A percentile compares a stretch with the other conserved stretches of the same genome.
phyloP scores from a whole-genome alignment of 1,140 invertebrate genomes.

The Ericerus pela region DNA sequence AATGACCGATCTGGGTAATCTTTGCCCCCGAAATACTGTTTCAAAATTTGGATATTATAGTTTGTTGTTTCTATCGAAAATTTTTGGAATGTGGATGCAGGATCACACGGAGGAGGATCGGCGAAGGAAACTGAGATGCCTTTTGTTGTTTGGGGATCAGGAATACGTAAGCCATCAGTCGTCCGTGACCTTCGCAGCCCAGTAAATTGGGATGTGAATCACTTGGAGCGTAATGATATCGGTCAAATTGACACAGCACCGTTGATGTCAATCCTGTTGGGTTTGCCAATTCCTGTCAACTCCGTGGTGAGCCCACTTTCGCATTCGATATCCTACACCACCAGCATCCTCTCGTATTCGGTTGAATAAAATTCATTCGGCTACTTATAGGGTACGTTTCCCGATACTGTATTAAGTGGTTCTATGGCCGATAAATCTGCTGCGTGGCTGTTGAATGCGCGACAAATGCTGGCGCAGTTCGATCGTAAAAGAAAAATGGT shows the following conservation, averaged over 20 bases:
- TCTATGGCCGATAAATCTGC: conserved; percentile 40
- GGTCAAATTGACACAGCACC: conserved; percentile 82
- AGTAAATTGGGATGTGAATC: conserved; percentile 23
- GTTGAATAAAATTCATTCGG: too few species aligned
- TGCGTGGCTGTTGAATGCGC: conserved; percentile 50
- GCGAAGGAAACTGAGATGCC: conserved; percentile 86
- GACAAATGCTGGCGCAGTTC: conserved; percentile 58
- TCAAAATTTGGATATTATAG: neutral
- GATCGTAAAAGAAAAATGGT: conserved; percentile 39
- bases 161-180: conserved; percentile 42
- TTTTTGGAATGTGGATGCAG: conserved; percentile 13
- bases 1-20: conserved; percentile 84
- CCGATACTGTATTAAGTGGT: conserved; percentile 41
- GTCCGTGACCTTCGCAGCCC: too few species aligned
- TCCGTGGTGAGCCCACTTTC: conserved; percentile 56
- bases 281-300: conserved; percentile 77
- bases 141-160: conserved; percentile 84
- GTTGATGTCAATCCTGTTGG: conserved; percentile 70
- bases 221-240: conserved; percentile 40
- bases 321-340: too few species aligned
- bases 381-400: conserved; percentile 56
- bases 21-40: too few species aligned
- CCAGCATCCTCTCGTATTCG: too few species aligned
- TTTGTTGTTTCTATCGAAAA: neutral
- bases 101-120: conserved; percentile 87